phyloP scores from a whole-genome alignment of 1,140 invertebrate species.

The Sarcophaga bullata region DNA sequence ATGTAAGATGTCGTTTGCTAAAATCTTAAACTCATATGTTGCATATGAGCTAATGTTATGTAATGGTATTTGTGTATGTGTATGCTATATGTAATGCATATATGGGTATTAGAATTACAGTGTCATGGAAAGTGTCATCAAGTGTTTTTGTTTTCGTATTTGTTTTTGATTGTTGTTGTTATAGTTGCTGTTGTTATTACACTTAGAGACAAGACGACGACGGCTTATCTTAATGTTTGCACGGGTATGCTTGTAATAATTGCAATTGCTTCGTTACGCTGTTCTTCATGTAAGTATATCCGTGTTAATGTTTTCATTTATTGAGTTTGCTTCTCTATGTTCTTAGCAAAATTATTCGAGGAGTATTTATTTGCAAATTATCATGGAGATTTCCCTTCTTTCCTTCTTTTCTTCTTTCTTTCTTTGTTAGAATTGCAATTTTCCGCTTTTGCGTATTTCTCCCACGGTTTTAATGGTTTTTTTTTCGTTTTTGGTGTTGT shows the following conservation, averaged over 20 bases:
- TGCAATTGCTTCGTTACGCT: background rate
- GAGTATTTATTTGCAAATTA: background rate
- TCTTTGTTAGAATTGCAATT: too few species aligned
- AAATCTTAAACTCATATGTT: slow-evolving; percentile 5
- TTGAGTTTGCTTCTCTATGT: background rate
- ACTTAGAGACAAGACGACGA: background rate
- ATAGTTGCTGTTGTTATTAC: background rate
- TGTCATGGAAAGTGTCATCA: slow-evolving; percentile 9
- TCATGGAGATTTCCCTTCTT: slow-evolving; percentile 18
- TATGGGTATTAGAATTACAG: background rate
- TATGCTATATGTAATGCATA: background rate
- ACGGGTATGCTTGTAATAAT: slow-evolving; percentile 8
- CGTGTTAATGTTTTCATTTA: background rate
- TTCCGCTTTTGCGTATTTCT: too few species aligned
- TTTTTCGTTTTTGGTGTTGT: too few species aligned
- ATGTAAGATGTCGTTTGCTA: background rate
- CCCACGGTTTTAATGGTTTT: background rate
- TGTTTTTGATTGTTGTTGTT: background rate
- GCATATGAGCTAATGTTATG: background rate
- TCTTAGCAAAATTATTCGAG: background rate
- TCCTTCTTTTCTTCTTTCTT: background rate
- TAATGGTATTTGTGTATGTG: slow-evolving; percentile 1
- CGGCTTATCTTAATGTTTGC: slow-evolving; percentile 36
- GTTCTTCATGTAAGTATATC: background rate
- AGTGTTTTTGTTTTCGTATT: background rate